Evolutionary conservation across 2,888 invertebrate species (phyloP), one percentile per base, ranked within the genome.

Genomic region (Cinara cedri): DNA sequence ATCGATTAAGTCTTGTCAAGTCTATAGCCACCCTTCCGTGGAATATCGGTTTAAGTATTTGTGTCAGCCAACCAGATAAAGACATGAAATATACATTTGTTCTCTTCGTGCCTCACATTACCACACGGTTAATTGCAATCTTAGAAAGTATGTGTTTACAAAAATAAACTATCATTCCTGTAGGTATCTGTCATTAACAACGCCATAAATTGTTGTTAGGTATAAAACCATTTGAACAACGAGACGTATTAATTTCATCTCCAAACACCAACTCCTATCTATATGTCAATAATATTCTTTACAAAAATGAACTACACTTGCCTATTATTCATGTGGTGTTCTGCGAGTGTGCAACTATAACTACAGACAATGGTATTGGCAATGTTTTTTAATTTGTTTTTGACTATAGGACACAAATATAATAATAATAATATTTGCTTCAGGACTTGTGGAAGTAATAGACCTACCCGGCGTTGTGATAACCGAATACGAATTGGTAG

Each of bases 1-100:
- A 78, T 70, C 78, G 78, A 0, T 42, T 78, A 42, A 78, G 51
- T n/a, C 68, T 78, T 19, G 70, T 78, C 13, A 78, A 78, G 14
- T 60, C 78, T 4, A 78, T 78, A 26, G 49, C 70, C 14, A 51
- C 70, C 4, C 34, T 78, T 19, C 78, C 78, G 1, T 78, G 78
- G 78, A 78, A 78, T 21, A 49, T 70, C 14, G 78, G 78, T 42
- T 24, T 78, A 26, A 21, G 49, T 14, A 78, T 78, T 34, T 70
- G 78, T 70, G 78, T 78, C 34, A 68, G 34, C 49, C 70, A 70
- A 51, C 78, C 78, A 34, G 78, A 78, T 9, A 60, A 14, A 49
- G 78, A 78, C 21, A 78, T 78, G 11, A 78, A 57, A 51, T 78
- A 78, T 70, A 42, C 78, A 11, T 78, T 78, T 78, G 70, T 78